Base-by-base conservation (phyloP, 2,797 vertebrate species). In the Catostomus latipinnis region DNA sequence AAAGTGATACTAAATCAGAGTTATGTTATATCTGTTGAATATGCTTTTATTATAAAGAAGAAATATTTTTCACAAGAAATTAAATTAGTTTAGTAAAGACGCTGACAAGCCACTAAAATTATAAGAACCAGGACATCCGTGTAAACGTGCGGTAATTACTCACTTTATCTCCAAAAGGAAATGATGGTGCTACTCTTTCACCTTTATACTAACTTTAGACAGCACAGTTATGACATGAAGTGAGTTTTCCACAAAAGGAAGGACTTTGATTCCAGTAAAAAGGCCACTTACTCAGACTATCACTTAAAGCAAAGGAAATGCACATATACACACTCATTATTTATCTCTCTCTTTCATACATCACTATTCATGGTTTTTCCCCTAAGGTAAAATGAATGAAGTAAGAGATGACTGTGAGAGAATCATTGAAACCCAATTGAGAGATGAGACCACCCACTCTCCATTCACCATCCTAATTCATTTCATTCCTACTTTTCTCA, bases 401-500 rank as follows among this genome's bases (percentile, higher is more conserved):
- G 93, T 93, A 66, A 61, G 60, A 81, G 43, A 46, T 62, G 72
- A 67, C 78, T 14, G 63, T 66, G 58, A 66, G 45, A 53, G 53
- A 62, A 43, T 66, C 50, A 82, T 18, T 66, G 50, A 77, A 63
- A 52, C n/a, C 43, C 85, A 57, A 66, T 80, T 58, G 52, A 62
- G 46, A 80, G 78, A 88, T 82, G 82, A 88, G 82, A 81, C 87
- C 84, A 87, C 70, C 78, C 22, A 10, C 9, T 14, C 52, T 72
- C 61, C 69, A 62, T 80, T 48, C 60, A 57, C 63, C 65, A 0
- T 45, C 58, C 77, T 87, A 85, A 92, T 87, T 92, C 88, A 90
- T 89, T 84, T 86, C 79, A 82, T 79, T 87, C 85, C 78, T 70
- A 86, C 81, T 86, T 87, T 82, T 88, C 81, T 83, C 67, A 77